Percentiles rank a stretch among this genome's conserved stretches.
phyloP scores from a whole-genome alignment of 2,888 invertebrate species.

The Amiota minor region DNA sequence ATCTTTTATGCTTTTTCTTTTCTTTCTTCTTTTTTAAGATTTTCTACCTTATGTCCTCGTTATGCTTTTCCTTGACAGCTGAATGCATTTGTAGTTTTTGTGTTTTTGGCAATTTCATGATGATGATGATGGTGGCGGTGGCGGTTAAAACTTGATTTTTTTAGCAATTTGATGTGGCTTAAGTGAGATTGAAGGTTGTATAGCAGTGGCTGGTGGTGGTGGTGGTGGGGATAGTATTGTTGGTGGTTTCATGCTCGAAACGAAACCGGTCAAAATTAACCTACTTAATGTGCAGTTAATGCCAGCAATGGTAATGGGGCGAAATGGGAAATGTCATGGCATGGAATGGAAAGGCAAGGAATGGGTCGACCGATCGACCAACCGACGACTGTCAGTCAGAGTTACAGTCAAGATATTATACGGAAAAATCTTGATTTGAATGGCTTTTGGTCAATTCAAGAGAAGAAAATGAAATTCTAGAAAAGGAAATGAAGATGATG shows the following conservation, averaged over 20 bases:
- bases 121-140: too few relatives aligned
- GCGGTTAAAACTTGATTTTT: too few relatives aligned
- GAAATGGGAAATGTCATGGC: background rate
- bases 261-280: conserved; percentile 69
- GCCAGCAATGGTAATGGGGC: conserved; percentile 34
- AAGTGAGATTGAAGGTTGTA: background rate
- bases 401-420: too few relatives aligned
- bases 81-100: background rate
- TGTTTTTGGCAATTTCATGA: background rate
- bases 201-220: too few relatives aligned
- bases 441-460: conserved; percentile 6
- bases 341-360: background rate
- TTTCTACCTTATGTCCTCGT: too few relatives aligned
- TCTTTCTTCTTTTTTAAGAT: too few relatives aligned
- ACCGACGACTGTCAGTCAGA: background rate
- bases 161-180: background rate
- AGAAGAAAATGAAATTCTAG: background rate
- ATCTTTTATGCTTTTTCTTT: background rate
- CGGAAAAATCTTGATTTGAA: conserved; percentile 14
- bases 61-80: background rate
- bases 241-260: conserved; percentile 33
- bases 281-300: conserved; percentile 59
- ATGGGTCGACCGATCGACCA: too few relatives aligned
- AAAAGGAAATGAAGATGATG: too few relatives aligned
- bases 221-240: background rate